Evolutionary conservation across 2,888 invertebrate genomes (phyloP).

Genomic region (Dasysyrphus albostriatus): DNA sequence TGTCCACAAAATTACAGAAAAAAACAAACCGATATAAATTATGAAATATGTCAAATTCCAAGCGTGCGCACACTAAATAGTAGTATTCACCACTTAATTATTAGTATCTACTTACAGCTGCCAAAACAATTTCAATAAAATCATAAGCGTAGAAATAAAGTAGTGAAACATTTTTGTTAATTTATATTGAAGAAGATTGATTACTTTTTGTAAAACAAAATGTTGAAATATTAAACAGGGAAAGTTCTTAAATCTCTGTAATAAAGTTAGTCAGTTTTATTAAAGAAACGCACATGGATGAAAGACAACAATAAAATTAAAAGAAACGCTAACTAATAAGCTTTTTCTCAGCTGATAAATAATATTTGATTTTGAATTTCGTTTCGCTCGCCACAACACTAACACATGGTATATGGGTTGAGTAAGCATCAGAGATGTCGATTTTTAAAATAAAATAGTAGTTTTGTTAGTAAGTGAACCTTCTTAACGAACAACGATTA

Average conservation of each 20-base stretch:
- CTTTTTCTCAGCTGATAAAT: conserved; percentile 39
- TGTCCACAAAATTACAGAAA: neutral
- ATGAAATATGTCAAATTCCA: conserved; percentile 8
- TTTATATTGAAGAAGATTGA: neutral
- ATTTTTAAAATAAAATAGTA: neutral
- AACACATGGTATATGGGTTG: no score
- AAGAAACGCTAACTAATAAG: conserved; percentile 5
- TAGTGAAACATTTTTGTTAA: conserved; percentile 56
- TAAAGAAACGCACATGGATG: conserved; percentile 62
- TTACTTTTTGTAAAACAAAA: neutral
- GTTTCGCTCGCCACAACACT: neutral
- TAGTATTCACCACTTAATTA: neutral
- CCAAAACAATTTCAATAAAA: conserved; percentile 63
- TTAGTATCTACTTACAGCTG: conserved; percentile 58
- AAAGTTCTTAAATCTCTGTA: neutral
- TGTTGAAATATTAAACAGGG: neutral
- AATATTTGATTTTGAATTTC: conserved; percentile 17
- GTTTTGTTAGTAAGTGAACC: no score
- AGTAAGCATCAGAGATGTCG: neutral
- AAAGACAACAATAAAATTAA: conserved; percentile 48
- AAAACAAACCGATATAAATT: neutral
- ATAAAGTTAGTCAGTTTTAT: neutral
- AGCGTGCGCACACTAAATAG: conserved; percentile 31
- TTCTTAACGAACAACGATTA: no score
- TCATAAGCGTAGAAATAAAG: conserved; percentile 48